Evolutionary conservation across 2,888 invertebrate species (phyloP).

Genomic region (Drosophila greeni): DNA sequence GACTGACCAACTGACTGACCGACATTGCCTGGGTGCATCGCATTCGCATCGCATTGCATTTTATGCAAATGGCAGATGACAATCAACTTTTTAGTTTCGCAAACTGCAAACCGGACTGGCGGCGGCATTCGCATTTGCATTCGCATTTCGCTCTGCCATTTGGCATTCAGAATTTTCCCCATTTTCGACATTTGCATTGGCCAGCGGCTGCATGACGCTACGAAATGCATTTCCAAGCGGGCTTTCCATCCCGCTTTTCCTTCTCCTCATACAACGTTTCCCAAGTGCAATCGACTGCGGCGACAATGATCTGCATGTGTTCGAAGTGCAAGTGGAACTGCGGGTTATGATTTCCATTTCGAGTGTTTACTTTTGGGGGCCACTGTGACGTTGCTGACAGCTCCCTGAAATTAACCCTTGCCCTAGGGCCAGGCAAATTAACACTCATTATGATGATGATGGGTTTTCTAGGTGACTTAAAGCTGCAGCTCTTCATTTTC

Average conservation of each 20-base stretch:
- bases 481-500: too few relatives aligned
- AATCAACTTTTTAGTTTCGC: conserved; percentile 55
- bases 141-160: conserved; percentile 28
- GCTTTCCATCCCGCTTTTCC: conserved; percentile 22
- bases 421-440: background rate
- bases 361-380: conserved; percentile 1
- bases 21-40: conserved; percentile 31
- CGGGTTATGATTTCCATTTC: conserved; percentile 29
- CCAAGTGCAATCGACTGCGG: conserved; percentile 26
- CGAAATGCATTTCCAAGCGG: conserved; percentile 24
- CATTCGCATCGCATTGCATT: conserved; percentile 37
- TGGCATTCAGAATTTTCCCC: conserved; percentile 26
- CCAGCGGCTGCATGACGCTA: conserved; percentile 8
- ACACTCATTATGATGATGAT: background rate
- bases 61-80: conserved; percentile 59
- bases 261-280: background rate
- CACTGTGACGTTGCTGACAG: conserved; percentile 23
- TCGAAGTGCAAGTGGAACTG: conserved; percentile 20
- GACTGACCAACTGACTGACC: conserved; percentile 8
- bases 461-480: background rate
- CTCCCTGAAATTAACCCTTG: background rate
- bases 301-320: conserved; percentile 42
- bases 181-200: conserved; percentile 38
- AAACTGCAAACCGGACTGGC: conserved; percentile 18
- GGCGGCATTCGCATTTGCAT: conserved; percentile 12